phyloP scores from a whole-genome alignment of 2,797 vertebrate genomes.

The Girardinus metallicus region DNA sequence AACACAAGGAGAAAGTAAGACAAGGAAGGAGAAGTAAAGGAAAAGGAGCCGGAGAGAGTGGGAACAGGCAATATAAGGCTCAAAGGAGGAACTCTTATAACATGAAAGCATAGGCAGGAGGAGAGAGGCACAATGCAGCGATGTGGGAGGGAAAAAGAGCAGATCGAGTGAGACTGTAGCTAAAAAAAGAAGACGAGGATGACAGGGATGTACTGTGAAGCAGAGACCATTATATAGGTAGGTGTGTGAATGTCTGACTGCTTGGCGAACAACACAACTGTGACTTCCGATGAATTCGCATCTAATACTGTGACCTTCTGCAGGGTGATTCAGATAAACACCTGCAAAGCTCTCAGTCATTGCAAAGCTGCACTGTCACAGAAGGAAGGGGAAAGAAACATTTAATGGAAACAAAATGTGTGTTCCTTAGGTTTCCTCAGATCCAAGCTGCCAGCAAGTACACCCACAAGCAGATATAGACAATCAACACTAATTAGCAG shows the following conservation, averaged over 20 bases:
- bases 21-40: constrained; percentile 15
- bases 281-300: constrained; percentile 31
- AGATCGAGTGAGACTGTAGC: constrained; percentile 42
- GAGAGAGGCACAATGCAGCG: constrained; percentile 49
- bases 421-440: constrained; percentile 15
- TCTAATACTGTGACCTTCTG: constrained; percentile 36
- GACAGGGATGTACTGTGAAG: constrained; percentile 53
- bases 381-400: neutral
- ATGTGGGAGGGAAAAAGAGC: constrained; percentile 60
- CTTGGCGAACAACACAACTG: constrained; percentile 32
- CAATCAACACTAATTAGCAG: constrained; percentile 50
- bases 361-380: constrained; percentile 14
- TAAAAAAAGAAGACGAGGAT: constrained; percentile 62
- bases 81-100: constrained; percentile 67
- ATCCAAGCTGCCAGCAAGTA: constrained; percentile 7
- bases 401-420: constrained; percentile 7
- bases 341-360: constrained; percentile 36
- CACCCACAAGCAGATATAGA: constrained; percentile 23
- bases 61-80: constrained; percentile 51
- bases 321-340: constrained; percentile 42
- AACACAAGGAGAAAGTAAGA: constrained; percentile 45
- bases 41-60: constrained; percentile 22
- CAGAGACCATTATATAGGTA: constrained; percentile 49
- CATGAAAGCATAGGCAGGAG: constrained; percentile 64
- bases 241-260: constrained; percentile 57